These are phyloP conservation scores for Stratiomys singularior DNA, from an alignment of 2,888 invertebrate species.

Conservation along the genomic window DNA sequence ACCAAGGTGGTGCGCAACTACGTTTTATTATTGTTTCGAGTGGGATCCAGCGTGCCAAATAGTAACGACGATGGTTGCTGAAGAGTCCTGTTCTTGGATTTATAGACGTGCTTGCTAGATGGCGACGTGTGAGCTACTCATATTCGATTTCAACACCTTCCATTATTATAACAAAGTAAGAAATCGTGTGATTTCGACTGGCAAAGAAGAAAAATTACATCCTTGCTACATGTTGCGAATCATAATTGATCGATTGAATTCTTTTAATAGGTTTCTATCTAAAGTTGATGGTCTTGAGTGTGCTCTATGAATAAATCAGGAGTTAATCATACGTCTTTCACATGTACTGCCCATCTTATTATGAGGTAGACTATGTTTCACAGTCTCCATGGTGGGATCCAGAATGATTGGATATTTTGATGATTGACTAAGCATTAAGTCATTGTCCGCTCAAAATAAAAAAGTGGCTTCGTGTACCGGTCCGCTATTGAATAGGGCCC, in stretches of 20 bases:
- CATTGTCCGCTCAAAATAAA: too few relatives aligned
- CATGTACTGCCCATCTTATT: too few relatives aligned
- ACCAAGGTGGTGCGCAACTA: neutral
- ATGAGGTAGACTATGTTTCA: too few relatives aligned
- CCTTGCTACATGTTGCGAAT: constrained; percentile 2
- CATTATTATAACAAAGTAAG: too few relatives aligned
- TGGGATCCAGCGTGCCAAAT: neutral
- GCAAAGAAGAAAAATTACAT: neutral
- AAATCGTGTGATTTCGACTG: neutral
- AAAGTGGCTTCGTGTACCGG: too few relatives aligned
- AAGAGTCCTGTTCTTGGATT: neutral
- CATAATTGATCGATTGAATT: neutral
- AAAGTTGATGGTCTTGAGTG: too few relatives aligned
- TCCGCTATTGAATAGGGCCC: too few relatives aligned
- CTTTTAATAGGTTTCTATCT: too few relatives aligned
- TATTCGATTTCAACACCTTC: neutral
- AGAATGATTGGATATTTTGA: too few relatives aligned
- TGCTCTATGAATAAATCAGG: too few relatives aligned
- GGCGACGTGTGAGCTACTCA: neutral
- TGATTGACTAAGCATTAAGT: neutral
- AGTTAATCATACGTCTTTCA: too few relatives aligned
- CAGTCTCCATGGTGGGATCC: too few relatives aligned
- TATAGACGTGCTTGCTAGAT: neutral
- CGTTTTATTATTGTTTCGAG: neutral
- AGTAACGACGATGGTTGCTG: neutral